Evolutionary conservation across 1,140 invertebrate species (phyloP).

Genomic region (Eriosoma lanigerum): DNA sequence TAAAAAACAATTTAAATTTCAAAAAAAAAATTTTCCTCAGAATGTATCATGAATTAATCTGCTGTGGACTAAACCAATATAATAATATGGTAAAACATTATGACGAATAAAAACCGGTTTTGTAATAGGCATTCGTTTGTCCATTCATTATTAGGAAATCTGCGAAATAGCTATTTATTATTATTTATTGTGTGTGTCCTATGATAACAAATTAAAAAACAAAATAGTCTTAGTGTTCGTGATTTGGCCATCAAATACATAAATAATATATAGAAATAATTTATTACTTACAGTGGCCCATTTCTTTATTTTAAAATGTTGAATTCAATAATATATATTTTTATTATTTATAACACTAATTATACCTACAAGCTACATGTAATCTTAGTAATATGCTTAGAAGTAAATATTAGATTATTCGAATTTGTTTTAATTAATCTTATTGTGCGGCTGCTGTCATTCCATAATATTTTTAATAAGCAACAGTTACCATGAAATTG

Average conservation of each 20-base stretch:
- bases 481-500: not conserved
- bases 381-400: not conserved
- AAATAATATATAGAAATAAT: not conserved
- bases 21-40: not conserved
- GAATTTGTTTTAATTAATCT: too few species aligned
- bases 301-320: not conserved
- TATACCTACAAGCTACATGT: not conserved
- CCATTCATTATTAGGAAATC: slow-evolving; percentile 6
- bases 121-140: not conserved
- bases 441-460: not conserved
- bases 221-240: not conserved
- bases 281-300: not conserved
- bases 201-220: not conserved
- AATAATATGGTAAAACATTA: not conserved
- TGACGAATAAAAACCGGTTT: slow-evolving; percentile 5
- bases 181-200: not conserved
- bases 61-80: not conserved
- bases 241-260: not conserved
- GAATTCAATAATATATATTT: not conserved
- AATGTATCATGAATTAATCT: not conserved
- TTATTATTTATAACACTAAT: not conserved
- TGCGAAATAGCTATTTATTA: not conserved
- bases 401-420: too few species aligned
- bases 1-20: not conserved
- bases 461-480: not conserved